These are phyloP conservation scores for Menura novaehollandiae DNA, from an alignment of 2,113 vertebrate species.

Conservation along the genomic window DNA sequence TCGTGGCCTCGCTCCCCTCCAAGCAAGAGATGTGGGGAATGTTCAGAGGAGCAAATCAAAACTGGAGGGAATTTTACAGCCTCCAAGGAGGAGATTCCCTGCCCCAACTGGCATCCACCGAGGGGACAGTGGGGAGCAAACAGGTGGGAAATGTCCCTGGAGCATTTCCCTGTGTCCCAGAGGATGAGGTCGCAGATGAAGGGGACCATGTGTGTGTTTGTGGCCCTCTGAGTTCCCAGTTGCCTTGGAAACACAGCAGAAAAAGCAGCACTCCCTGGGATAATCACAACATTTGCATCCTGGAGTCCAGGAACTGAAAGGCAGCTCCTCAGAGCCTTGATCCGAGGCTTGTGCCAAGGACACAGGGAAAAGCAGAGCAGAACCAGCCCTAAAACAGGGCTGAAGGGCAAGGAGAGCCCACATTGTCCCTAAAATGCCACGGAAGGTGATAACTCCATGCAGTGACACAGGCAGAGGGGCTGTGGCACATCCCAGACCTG, in stretches of 20 bases:
- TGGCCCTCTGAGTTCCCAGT: neutral
- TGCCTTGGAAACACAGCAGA: slow-evolving; percentile 28
- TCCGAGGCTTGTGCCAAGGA: neutral
- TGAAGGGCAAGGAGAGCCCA: neutral
- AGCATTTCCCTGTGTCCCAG: neutral
- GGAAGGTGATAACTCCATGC: neutral
- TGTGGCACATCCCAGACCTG: rapidly evolving
- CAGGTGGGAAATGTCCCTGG: neutral
- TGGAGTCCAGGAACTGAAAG: neutral
- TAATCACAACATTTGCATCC: neutral
- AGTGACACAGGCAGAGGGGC: neutral
- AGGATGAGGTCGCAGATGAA: neutral
- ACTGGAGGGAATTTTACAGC: neutral
- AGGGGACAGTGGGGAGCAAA: neutral
- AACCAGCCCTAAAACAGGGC: rapidly evolving
- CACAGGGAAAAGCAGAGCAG: neutral
- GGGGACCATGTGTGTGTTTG: neutral
- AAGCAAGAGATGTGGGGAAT: rapidly evolving
- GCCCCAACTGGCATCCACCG: neutral
- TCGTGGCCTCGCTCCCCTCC: neutral
- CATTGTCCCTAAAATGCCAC: rapidly evolving
- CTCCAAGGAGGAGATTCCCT: neutral
- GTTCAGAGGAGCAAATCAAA: neutral
- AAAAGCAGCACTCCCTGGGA: neutral
- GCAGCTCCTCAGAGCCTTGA: neutral